These are phyloP conservation scores for Schizotus pectinicornis DNA, from an alignment of 2,888 invertebrate species.

Conservation along the genomic window DNA sequence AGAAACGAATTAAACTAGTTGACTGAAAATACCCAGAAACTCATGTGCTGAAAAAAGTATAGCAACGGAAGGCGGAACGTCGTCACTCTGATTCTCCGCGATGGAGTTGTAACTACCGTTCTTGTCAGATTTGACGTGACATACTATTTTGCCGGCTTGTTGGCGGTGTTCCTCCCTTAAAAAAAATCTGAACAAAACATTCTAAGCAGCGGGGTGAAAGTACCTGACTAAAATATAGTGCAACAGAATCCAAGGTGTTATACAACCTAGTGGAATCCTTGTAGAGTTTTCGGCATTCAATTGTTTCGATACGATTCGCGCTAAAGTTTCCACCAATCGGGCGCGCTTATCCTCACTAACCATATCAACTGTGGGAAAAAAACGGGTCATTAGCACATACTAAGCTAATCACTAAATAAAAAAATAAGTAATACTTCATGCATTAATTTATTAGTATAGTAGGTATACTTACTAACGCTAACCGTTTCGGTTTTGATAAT, in stretches of 20 bases:
- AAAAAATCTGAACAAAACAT: no score
- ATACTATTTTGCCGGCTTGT: slow-evolving; percentile 60
- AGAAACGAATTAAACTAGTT: neutral
- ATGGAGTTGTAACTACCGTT: slow-evolving; percentile 40
- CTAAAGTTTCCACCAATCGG: slow-evolving; percentile 75
- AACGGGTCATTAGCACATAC: no score
- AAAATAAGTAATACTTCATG: no score
- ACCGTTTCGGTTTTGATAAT: slow-evolving; percentile 60
- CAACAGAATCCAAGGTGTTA: slow-evolving; percentile 83
- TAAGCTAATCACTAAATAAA: no score
- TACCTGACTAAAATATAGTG: slow-evolving; percentile 76
- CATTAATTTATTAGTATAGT: no score
- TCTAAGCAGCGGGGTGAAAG: no score
- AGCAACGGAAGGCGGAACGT: slow-evolving; percentile 75
- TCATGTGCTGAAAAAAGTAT: slow-evolving; percentile 85
- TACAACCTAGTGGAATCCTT: slow-evolving; percentile 72
- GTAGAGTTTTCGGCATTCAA: slow-evolving; percentile 72
- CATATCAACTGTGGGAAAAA: slow-evolving; percentile 49
- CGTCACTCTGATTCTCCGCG: slow-evolving; percentile 59
- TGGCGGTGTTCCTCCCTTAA: slow-evolving; percentile 72
- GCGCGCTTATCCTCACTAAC: slow-evolving; percentile 67
- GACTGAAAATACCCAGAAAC: slow-evolving; percentile 67
- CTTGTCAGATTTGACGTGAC: slow-evolving; percentile 50
- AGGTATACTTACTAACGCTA: slow-evolving; percentile 14
- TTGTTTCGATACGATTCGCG: slow-evolving; percentile 78